phyloP scores from a whole-genome alignment of 2,888 invertebrate species.

The Acleris cristana region DNA sequence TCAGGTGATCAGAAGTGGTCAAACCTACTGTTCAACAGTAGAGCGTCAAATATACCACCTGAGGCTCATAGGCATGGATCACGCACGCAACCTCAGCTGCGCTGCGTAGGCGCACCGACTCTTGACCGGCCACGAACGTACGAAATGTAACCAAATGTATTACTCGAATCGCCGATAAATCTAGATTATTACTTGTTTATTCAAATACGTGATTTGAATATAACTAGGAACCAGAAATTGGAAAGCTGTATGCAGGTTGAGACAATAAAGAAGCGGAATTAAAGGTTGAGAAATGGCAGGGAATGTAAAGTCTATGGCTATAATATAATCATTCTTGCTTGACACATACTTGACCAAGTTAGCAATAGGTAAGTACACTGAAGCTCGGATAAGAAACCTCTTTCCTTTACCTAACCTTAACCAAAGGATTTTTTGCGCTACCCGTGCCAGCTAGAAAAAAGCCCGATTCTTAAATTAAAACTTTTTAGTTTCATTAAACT shows the following conservation, averaged over 20 bases:
- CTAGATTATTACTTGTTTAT: conserved; percentile 29
- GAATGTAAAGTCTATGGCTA: too few relatives aligned
- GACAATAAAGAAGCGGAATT: too few relatives aligned
- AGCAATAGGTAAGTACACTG: too few relatives aligned
- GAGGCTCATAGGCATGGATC: conserved; percentile 24
- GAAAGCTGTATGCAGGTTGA: conserved; percentile 1
- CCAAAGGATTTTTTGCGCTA: too few relatives aligned
- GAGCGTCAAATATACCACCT: neutral
- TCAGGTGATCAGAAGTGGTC: too few relatives aligned
- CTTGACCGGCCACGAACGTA: conserved; percentile 18
- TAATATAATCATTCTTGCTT: too few relatives aligned
- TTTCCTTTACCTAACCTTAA: too few relatives aligned
- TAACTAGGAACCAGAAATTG: neutral
- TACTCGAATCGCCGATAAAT: conserved; percentile 26
- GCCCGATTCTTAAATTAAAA: neutral
- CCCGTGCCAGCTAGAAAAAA: too few relatives aligned
- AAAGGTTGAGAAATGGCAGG: too few relatives aligned
- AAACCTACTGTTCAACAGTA: neutral
- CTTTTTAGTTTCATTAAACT: neutral
- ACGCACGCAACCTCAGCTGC: conserved; percentile 18
- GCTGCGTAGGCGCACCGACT: conserved; percentile 18
- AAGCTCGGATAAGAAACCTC: too few relatives aligned
- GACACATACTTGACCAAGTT: too few relatives aligned
- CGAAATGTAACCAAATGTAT: conserved; percentile 19
- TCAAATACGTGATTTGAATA: conserved; percentile 12